Conservation (phyloP, 2,888 invertebrate genomes). For the Rotaria macrura region DNA sequence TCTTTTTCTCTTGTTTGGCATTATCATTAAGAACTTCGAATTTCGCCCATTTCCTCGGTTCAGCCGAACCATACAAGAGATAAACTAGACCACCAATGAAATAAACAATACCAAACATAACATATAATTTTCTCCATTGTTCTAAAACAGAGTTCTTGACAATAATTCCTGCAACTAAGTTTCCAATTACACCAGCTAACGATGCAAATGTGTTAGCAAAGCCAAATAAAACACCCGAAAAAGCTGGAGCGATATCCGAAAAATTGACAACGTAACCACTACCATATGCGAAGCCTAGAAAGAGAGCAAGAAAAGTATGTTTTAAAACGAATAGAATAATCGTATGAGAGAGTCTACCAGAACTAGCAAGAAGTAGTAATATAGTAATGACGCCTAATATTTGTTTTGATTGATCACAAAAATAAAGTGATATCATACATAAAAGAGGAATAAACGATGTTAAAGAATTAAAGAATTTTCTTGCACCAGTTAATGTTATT, state of each 20-base stretch:
- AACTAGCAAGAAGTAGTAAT: not conserved
- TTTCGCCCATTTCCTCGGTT: conserved; percentile 25
- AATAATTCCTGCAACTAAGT: conserved; percentile 29
- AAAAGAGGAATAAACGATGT: not conserved
- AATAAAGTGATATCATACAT: conserved; percentile 9
- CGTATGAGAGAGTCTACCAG: not conserved
- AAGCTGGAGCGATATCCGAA: conserved; percentile 26
- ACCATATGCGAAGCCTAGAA: not conserved
- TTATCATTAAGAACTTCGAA: not conserved
- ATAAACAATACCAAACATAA: conserved; percentile 27
- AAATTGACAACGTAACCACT: conserved; percentile 30
- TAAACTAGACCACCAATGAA: conserved; percentile 30
- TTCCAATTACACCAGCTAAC: conserved; percentile 28
- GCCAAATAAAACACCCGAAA: conserved; percentile 32
- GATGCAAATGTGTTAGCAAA: conserved; percentile 32
- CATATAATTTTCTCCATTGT: conserved; percentile 31
- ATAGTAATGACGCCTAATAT: not conserved
- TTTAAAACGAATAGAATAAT: not conserved
- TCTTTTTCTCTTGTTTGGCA: not conserved
- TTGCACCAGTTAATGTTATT: not conserved
- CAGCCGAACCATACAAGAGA: conserved; percentile 16
- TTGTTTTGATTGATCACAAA: not conserved
- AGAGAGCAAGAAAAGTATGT: not conserved
- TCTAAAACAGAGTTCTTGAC: conserved; percentile 8
- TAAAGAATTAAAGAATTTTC: conserved; percentile 11